These are phyloP conservation scores for Momotus momota DNA, from an alignment of 2,797 vertebrate genomes.

Conservation along the genomic window DNA sequence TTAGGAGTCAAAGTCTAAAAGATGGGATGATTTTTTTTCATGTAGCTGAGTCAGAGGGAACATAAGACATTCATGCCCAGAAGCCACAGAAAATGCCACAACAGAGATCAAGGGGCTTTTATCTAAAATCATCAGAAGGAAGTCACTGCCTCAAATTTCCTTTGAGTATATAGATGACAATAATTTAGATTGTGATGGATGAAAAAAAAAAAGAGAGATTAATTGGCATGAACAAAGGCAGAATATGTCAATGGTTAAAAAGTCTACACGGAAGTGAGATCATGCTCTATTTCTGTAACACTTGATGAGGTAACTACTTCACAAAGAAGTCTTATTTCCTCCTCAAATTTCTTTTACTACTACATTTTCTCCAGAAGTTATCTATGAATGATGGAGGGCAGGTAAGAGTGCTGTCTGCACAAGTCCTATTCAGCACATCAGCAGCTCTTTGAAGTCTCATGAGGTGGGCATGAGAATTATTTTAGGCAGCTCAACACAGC, in stretches of 20 bases:
- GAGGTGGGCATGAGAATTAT: neutral
- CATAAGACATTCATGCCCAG: neutral
- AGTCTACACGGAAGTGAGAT: neutral
- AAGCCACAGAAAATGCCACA: neutral
- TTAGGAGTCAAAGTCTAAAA: neutral
- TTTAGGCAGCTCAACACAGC: neutral
- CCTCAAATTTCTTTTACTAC: neutral
- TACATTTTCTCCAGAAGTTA: neutral
- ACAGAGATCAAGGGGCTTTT: neutral
- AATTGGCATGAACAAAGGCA: neutral
- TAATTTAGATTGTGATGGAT: neutral
- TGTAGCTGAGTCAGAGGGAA: neutral
- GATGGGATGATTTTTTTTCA: neutral
- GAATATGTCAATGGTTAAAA: neutral
- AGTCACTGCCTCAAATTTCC: neutral
- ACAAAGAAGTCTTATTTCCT: neutral
- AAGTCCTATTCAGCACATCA: neutral
- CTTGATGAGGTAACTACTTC: neutral
- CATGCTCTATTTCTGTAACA: accelerated
- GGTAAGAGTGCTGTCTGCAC: neutral
- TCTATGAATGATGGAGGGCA: neutral
- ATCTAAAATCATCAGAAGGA: neutral
- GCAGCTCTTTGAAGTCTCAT: neutral
- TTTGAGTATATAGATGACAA: neutral
- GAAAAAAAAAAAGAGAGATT: neutral